Evolutionary conservation across 2,888 invertebrate species (phyloP).

Genomic region (Coecobrya sp.): DNA sequence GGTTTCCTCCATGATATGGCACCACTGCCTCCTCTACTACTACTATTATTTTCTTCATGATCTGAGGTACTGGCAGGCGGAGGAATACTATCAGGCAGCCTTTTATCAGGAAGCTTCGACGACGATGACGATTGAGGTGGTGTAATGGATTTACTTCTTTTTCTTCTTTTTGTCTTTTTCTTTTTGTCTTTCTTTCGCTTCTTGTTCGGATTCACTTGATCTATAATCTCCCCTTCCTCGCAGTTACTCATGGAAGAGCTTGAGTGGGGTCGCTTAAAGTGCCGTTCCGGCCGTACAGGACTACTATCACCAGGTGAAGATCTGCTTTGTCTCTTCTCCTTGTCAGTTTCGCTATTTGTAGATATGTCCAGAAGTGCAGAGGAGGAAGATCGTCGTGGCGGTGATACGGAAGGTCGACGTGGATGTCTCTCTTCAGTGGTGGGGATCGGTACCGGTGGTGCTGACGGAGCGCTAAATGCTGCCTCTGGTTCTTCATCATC

Average conservation of each 20-base stretch:
- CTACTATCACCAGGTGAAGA: constrained; percentile 41
- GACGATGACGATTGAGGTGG: constrained; percentile 42
- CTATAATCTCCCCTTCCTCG: constrained; percentile 90
- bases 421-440: constrained; percentile 2
- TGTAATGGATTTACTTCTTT: constrained; percentile 88
- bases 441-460: neutral
- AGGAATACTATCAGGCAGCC: constrained; percentile 40
- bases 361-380: neutral
- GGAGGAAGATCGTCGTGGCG: constrained; percentile 35
- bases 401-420: constrained; percentile 28
- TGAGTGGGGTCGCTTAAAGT: constrained; percentile 74
- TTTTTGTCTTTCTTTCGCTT: constrained; percentile 86
- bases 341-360: constrained; percentile 40
- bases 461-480: constrained; percentile 6
- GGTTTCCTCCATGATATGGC: constrained; percentile 92
- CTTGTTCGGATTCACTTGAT: constrained; percentile 87
- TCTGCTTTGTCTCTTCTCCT: neutral
- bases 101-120: constrained; percentile 72
- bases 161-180: constrained; percentile 88
- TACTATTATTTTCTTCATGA: constrained; percentile 36
- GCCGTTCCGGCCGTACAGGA: constrained; percentile 59
- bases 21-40: constrained; percentile 24
- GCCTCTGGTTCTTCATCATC: constrained; percentile 44
- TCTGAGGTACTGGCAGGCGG: constrained; percentile 58
- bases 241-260: constrained; percentile 86